Base-by-base conservation (phyloP, 2,797 vertebrate species). In the Sebastiscus albofasciatus region DNA sequence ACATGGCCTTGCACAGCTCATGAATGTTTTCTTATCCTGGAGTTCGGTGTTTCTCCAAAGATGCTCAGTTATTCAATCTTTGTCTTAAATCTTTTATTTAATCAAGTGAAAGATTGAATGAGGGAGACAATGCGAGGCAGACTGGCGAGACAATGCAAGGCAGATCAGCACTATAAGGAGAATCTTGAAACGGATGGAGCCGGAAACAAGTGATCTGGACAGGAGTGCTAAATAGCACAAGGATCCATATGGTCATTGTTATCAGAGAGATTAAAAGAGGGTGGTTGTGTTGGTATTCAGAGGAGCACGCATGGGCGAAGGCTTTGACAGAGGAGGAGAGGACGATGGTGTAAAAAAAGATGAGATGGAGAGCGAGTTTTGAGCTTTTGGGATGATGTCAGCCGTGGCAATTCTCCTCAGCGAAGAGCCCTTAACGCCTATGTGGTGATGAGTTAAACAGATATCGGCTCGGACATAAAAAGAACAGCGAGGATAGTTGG, bases 361-460 rank as follows among this genome's bases (percentile, higher is more conserved):
- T 58, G 55, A 87, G 77, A 84, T 68, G 58, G 75, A 79, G 69
- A 84, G 52, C 56, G 75, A 84, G 64, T 75, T 75, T 26, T 80
- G 67, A 77, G 78, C 60, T 75, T 85, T 80, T 31, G 52, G 75
- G 75, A 88, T 88, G 68, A 90, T 88, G 88, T 88, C 83, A 87
- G 79, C 24, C 18, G 3, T 26, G 26, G 82, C 20, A 72, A 72
- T 73, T 70, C 73, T 83, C 72, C 4, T 6, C 54, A 67, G 67
- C 76, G 72, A 80, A 31, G 31, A 75, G 78, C 61, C 33, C 29
- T 80, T 72, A 56, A 84, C 65, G 68, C 59, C 54, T n/a, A 12
- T 55, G 64, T 39, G 67, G 42, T 26, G 74, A 80, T 72, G 84
- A 87, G 71, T 82, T 59, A 75, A 66, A 83, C 4, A 24, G 67